Percentiles rank a stretch among this genome's conserved stretches.
These are phyloP conservation scores for Lepisosteus osseus DNA, from an alignment of 2,113 vertebrate genomes.

Conservation along the genomic window DNA sequence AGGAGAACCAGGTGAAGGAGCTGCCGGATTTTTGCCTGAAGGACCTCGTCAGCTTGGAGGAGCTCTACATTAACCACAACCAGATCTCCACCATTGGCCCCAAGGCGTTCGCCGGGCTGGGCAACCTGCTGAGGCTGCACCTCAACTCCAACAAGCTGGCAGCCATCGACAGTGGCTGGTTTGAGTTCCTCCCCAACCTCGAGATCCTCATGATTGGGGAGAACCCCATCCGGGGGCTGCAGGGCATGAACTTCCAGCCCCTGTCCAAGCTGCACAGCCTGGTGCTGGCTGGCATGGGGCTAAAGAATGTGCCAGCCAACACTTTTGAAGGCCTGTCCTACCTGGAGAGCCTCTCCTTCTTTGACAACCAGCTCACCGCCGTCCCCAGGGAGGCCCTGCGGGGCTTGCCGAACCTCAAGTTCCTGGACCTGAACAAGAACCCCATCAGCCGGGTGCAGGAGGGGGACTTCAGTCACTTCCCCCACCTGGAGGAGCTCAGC, in stretches of 20 bases:
- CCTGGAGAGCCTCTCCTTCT: slow-evolving; percentile 77
- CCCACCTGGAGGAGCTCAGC: slow-evolving; percentile 73
- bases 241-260: slow-evolving; percentile 70
- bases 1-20: slow-evolving; percentile 73
- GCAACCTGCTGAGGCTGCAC: slow-evolving; percentile 66
- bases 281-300: slow-evolving; percentile 72
- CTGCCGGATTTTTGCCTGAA: slow-evolving; percentile 65
- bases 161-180: slow-evolving; percentile 72
- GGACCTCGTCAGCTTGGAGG: slow-evolving; percentile 69
- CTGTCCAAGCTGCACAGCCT: slow-evolving; percentile 70
- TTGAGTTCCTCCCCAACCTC: slow-evolving; percentile 70
- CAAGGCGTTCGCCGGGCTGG: slow-evolving; percentile 67
- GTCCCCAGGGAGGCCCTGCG: slow-evolving; percentile 68
- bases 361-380: slow-evolving; percentile 62
- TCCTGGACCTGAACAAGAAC: slow-evolving; percentile 76
- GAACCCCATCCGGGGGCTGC: slow-evolving; percentile 69
- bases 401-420: slow-evolving; percentile 68
- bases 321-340: slow-evolving; percentile 71
- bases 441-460: slow-evolving; percentile 60
- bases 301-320: slow-evolving; percentile 59
- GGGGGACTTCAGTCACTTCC: slow-evolving; percentile 70
- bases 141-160: slow-evolving; percentile 72
- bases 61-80: slow-evolving; percentile 80
- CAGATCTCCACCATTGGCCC: slow-evolving; percentile 66
- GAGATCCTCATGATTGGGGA: slow-evolving; percentile 81